These are phyloP conservation scores for Oceanites oceanicus DNA, from an alignment of 2,113 vertebrate species.

Conservation along the genomic window DNA sequence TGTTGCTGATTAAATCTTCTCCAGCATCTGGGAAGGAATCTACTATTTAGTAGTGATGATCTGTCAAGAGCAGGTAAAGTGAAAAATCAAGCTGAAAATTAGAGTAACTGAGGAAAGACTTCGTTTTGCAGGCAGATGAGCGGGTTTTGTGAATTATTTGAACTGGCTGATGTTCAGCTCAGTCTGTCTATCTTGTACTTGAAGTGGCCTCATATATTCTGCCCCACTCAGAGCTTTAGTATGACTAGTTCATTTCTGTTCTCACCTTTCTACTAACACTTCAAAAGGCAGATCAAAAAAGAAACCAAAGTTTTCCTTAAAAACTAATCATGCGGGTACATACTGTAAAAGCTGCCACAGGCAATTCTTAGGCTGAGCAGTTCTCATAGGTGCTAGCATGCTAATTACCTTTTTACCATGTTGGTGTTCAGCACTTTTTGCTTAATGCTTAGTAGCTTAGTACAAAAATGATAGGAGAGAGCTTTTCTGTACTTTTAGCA, in stretches of 20 bases:
- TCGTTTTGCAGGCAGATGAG: not conserved
- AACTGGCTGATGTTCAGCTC: not conserved
- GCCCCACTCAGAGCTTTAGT: not conserved
- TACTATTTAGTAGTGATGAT: not conserved
- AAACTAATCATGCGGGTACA: not conserved
- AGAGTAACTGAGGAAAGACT: not conserved
- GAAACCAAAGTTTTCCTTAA: not conserved
- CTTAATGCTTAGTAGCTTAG: not conserved
- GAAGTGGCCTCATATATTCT: not conserved
- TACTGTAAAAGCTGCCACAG: not conserved
- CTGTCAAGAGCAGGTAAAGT: not conserved
- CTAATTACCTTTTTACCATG: not conserved
- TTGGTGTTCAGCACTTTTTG: not conserved
- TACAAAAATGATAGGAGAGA: not conserved
- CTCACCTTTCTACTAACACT: not conserved
- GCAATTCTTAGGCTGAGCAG: not conserved
- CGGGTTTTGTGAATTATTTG: not conserved
- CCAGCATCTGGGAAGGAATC: not conserved
- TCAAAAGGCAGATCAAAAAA: not conserved
- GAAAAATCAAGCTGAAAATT: not conserved
- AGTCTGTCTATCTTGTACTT: not conserved
- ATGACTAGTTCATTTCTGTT: not conserved
- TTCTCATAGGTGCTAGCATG: not conserved
- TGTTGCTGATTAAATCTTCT: not conserved
- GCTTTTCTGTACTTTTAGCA: not conserved